phyloP scores from a whole-genome alignment of 2,113 vertebrate genomes.

The Pedetes capensis region DNA sequence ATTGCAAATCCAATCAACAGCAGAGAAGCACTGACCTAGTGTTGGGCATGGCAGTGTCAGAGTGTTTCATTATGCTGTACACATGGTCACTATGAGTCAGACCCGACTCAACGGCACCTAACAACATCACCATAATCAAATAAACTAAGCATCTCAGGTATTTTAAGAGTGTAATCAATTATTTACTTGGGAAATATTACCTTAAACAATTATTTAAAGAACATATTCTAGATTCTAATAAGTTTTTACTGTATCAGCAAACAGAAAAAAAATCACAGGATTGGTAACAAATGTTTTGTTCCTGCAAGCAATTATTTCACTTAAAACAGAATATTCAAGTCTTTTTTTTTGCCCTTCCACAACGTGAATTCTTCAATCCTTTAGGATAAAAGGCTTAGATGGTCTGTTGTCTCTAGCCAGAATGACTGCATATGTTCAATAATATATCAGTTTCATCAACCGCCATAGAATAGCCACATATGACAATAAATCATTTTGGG shows the following conservation, averaged over 20 bases:
- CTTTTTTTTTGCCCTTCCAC: slow-evolving; percentile 41
- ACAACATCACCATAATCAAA: too few relatives aligned
- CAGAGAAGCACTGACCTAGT: too few relatives aligned
- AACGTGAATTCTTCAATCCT: slow-evolving; percentile 69
- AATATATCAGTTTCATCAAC: slow-evolving; percentile 78
- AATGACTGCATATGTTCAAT: slow-evolving; percentile 81
- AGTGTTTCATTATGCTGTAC: too few relatives aligned
- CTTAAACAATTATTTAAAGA: slow-evolving; percentile 52
- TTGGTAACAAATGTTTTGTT: slow-evolving; percentile 81
- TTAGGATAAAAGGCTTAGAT: slow-evolving; percentile 79
- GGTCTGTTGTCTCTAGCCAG: slow-evolving; percentile 74
- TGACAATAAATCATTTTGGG: slow-evolving; percentile 75
- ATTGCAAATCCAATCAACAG: too few relatives aligned
- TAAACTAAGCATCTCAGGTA: slow-evolving; percentile 40
- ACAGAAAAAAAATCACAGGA: slow-evolving; percentile 58
- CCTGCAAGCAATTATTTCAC: slow-evolving; percentile 81
- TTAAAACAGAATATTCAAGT: slow-evolving; percentile 77
- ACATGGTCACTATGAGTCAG: too few relatives aligned
- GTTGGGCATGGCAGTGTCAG: too few relatives aligned
- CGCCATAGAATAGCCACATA: slow-evolving; percentile 73
- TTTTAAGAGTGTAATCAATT: slow-evolving; percentile 42
- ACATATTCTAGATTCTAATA: slow-evolving; percentile 46
- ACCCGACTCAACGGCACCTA: too few relatives aligned
- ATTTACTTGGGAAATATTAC: slow-evolving; percentile 44
- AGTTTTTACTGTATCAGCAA: slow-evolving; percentile 49